A percentile compares a stretch with the other conserved stretches of the same genome.
These are phyloP conservation scores for Tetranychus truncatus DNA, from an alignment of 2,888 invertebrate genomes.

Conservation along the genomic window DNA sequence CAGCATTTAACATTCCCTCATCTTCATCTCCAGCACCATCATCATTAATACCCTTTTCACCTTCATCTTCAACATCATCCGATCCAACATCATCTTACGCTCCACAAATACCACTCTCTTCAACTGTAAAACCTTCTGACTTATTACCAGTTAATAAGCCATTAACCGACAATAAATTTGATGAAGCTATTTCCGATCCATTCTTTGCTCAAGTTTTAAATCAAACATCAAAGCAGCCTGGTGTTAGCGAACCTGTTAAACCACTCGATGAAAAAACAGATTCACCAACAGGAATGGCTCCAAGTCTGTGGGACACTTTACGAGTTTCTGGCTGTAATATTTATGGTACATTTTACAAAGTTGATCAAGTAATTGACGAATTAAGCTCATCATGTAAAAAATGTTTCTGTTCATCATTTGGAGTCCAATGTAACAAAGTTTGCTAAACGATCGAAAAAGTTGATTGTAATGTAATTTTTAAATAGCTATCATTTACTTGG, in stretches of 20 bases:
- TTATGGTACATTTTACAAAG: constrained; percentile 67
- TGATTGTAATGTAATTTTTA: background rate
- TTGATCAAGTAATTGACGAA: constrained; percentile 61
- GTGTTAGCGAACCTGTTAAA: background rate
- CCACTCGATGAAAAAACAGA: background rate
- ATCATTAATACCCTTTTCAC: background rate
- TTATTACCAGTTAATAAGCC: constrained; percentile 6
- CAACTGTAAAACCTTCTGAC: background rate
- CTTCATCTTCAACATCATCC: background rate
- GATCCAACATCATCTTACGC: background rate
- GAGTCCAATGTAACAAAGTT: constrained; percentile 50
- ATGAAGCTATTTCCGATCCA: background rate
- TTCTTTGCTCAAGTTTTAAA: background rate
- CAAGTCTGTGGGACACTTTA: constrained; percentile 24
- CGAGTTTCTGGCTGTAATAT: constrained; percentile 53
- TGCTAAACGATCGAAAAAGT: constrained; percentile 20
- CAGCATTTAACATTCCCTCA: background rate
- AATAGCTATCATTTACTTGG: too few species aligned
- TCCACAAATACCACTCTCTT: background rate
- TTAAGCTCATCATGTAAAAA: constrained; percentile 60
- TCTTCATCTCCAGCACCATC: constrained; percentile 1
- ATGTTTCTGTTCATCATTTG: constrained; percentile 66
- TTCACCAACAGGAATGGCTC: background rate
- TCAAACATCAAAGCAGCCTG: background rate
- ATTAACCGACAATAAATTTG: background rate